These are phyloP conservation scores for Condylostylus longicornis DNA, from an alignment of 1,140 invertebrate genomes.

Conservation along the genomic window DNA sequence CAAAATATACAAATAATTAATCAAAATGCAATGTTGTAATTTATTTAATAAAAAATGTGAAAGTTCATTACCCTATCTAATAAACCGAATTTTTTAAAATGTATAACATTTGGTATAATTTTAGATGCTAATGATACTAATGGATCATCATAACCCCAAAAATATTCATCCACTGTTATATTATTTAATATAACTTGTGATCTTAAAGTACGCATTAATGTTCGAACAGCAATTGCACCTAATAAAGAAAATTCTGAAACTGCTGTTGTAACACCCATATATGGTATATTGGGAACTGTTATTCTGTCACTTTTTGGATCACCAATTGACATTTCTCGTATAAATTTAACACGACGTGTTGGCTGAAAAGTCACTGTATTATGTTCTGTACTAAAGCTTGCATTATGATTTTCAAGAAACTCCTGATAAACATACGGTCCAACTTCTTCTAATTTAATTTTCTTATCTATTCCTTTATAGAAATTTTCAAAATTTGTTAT, in stretches of 20 bases:
- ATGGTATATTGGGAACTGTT: constrained; percentile 58
- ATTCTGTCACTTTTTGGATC: constrained; percentile 46
- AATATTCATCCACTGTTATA: constrained; percentile 52
- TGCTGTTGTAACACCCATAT: constrained; percentile 40
- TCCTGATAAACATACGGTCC: constrained; percentile 83
- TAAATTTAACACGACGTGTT: constrained; percentile 45
- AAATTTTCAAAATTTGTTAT: constrained; percentile 65
- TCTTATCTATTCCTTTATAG: constrained; percentile 44
- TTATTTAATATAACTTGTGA: constrained; percentile 53
- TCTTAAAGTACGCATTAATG: constrained; percentile 42
- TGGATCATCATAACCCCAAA: constrained; percentile 76
- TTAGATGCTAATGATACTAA: constrained; percentile 50
- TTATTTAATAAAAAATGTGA: constrained; percentile 3
- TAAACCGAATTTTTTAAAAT: constrained; percentile 63
- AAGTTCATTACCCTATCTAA: constrained; percentile 53
- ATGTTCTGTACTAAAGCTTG: constrained; percentile 54
- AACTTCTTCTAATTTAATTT: constrained; percentile 55
- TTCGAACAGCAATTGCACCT: constrained; percentile 38
- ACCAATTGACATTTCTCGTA: constrained; percentile 51
- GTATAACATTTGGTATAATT: constrained; percentile 52
- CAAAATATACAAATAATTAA: constrained; percentile 7
- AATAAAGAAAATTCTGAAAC: constrained; percentile 20
- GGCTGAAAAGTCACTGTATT: constrained; percentile 63
- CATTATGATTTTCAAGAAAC: constrained; percentile 46
- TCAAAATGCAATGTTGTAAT: neutral